These are phyloP conservation scores for Acyrthosiphon pisum DNA, from an alignment of 1,140 invertebrate species.

Conservation along the genomic window DNA sequence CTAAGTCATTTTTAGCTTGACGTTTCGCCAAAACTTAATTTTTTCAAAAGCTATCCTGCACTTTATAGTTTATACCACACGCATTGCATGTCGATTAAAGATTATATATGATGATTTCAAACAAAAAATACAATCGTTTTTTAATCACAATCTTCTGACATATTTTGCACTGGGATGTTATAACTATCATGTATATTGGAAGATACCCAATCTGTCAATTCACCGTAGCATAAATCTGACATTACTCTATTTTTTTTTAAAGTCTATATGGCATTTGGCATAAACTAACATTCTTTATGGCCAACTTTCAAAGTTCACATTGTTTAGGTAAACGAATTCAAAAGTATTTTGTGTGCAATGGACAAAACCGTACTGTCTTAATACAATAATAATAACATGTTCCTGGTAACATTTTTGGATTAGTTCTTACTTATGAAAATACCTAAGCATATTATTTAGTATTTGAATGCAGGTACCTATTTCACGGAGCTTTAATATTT, in stretches of 20 bases:
- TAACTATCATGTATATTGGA: not conserved
- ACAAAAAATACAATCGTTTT: constrained; percentile 25
- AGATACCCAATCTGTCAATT: constrained; percentile 42
- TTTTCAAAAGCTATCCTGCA: constrained; percentile 29
- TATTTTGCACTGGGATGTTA: not conserved
- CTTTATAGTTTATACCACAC: not conserved
- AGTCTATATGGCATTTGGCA: not conserved
- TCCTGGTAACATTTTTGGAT: not conserved
- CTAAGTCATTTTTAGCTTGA: constrained; percentile 56
- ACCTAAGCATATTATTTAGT: not conserved
- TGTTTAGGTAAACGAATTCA: constrained; percentile 3
- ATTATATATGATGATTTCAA: constrained; percentile 39
- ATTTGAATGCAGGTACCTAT: not conserved
- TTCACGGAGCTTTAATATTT: not conserved
- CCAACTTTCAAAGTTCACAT: constrained; percentile 3
- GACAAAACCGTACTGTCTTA: not conserved
- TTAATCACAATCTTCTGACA: not conserved
- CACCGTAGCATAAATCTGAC: not conserved
- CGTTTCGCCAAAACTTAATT: constrained; percentile 39
- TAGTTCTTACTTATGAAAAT: not conserved
- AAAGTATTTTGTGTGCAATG: not conserved
- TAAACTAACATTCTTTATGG: constrained; percentile 1
- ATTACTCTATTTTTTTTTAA: not conserved
- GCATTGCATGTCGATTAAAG: not conserved
- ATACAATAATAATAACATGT: not conserved